A percentile compares a stretch with the other conserved stretches of the same genome.
phyloP scores from a whole-genome alignment of 2,797 vertebrate genomes.

The Enteromius afrohamiltoni region DNA sequence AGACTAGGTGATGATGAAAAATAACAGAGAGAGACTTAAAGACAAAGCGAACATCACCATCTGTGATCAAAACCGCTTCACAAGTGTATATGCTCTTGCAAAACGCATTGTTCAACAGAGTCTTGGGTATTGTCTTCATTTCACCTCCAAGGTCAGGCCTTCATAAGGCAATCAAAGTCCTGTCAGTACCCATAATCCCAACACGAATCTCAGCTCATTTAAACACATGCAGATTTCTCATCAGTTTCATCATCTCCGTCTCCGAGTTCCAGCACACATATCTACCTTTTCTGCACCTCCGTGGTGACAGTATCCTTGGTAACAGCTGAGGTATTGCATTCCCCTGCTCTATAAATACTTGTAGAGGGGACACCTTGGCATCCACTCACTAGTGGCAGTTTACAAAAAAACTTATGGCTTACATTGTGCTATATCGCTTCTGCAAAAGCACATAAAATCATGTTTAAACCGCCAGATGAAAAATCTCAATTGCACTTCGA shows the following conservation, averaged over 20 bases:
- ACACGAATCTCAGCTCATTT: conserved; percentile 13
- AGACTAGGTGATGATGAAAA: conserved; percentile 31
- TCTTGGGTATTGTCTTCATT: conserved; percentile 14
- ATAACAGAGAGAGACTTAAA: conserved; percentile 20
- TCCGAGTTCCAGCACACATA: conserved; percentile 46
- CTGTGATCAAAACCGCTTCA: conserved; percentile 1
- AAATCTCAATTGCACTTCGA: neutral
- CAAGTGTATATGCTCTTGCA: neutral
- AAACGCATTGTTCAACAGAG: neutral
- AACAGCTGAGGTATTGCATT: conserved; percentile 82
- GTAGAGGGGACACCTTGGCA: conserved; percentile 78
- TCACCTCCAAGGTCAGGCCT: conserved; percentile 35
- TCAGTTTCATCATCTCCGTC: conserved; percentile 59
- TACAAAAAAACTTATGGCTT: conserved; percentile 1
- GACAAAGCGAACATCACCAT: conserved; percentile 23
- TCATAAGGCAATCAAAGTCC: conserved; percentile 32
- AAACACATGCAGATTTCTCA: conserved; percentile 51
- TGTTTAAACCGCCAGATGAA: neutral
- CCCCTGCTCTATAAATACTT: conserved; percentile 80
- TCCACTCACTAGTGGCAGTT: conserved; percentile 52
- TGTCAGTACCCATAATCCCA: conserved; percentile 26
- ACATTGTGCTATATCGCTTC: neutral
- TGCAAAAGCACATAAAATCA: neutral
- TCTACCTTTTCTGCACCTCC: conserved; percentile 66
- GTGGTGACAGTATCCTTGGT: conserved; percentile 83